Percentiles rank a stretch among this genome's conserved stretches.
phyloP scores from a whole-genome alignment of 2,888 invertebrate genomes.

The Lydus trimaculatus region DNA sequence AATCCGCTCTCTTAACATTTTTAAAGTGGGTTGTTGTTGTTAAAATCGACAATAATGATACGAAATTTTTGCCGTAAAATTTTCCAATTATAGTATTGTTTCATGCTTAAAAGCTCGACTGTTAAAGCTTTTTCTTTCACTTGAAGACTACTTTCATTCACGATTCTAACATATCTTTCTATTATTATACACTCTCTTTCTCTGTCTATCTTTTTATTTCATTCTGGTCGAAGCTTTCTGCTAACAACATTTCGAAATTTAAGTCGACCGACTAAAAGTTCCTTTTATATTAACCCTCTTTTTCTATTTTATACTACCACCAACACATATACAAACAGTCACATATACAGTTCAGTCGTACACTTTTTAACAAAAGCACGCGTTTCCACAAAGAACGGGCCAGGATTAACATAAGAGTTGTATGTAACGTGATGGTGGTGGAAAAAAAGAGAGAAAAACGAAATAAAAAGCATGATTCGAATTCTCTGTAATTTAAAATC shows the following conservation, averaged over 20 bases:
- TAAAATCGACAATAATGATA: neutral
- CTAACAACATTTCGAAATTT: slow-evolving; percentile 26
- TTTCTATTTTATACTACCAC: neutral
- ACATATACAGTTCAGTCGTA: neutral
- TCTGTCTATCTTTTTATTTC: neutral
- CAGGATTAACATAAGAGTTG: slow-evolving; percentile 21
- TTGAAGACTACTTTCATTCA: slow-evolving; percentile 11
- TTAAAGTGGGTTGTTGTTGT: neutral
- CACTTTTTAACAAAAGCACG: slow-evolving; percentile 22
- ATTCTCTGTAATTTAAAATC: slow-evolving; percentile 39
- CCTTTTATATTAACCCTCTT: slow-evolving; percentile 4
- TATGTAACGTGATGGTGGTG: neutral
- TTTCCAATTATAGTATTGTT: slow-evolving; percentile 20
- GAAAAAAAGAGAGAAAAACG: neutral
- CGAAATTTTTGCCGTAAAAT: no score
- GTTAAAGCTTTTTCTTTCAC: slow-evolving; percentile 25
- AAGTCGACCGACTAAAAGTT: slow-evolving; percentile 22
- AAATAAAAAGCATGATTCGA: slow-evolving; percentile 18
- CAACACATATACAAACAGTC: neutral
- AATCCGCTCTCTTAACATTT: neutral
- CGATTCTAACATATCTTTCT: slow-evolving; percentile 16
- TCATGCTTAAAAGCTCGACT: slow-evolving; percentile 24
- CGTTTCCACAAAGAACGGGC: slow-evolving; percentile 17
- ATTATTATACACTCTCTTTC: neutral
- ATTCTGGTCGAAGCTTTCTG: slow-evolving; percentile 4